phyloP scores from a whole-genome alignment of 92 coral and sea anemone genomes.

The Bergia sp. region DNA sequence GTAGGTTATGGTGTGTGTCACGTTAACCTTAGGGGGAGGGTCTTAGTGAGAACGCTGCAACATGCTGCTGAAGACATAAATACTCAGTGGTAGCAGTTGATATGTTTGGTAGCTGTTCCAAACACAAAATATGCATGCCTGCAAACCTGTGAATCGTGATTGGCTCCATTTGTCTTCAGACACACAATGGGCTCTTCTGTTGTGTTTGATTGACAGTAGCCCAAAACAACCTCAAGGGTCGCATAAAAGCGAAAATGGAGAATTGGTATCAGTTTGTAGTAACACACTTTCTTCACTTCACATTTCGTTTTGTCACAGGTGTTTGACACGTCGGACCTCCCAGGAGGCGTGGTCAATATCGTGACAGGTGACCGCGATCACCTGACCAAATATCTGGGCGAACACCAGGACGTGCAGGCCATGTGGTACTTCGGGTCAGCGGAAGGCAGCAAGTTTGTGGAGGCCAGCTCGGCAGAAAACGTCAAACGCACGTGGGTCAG shows the following conservation, averaged over 20 bases:
- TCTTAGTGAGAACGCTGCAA: too few relatives aligned
- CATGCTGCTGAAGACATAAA: background rate
- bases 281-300: background rate
- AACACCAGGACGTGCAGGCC: slow-evolving; percentile 97
- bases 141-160: too few relatives aligned
- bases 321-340: slow-evolving; percentile 95
- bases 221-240: too few relatives aligned
- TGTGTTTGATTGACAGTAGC: too few relatives aligned
- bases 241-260: too few relatives aligned
- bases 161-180: too few relatives aligned
- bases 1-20: slow-evolving; percentile 32
- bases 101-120: slow-evolving; percentile 56
- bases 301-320: slow-evolving; percentile 56
- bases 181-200: too few relatives aligned
- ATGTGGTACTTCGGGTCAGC: slow-evolving; percentile 99
- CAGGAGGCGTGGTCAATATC: slow-evolving; percentile 97
- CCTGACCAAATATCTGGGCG: slow-evolving; percentile 89
- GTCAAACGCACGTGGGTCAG: slow-evolving; percentile 95
- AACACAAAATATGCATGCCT: too few relatives aligned
- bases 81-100: slow-evolving; percentile 90
- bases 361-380: slow-evolving; percentile 94
- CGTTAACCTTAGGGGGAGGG: background rate
- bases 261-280: too few relatives aligned
- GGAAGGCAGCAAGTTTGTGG: slow-evolving; percentile 96
- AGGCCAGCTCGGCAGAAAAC: slow-evolving; percentile 87